Conservation (phyloP, 1,140 invertebrate genomes). For the Ylistrum balloti region DNA sequence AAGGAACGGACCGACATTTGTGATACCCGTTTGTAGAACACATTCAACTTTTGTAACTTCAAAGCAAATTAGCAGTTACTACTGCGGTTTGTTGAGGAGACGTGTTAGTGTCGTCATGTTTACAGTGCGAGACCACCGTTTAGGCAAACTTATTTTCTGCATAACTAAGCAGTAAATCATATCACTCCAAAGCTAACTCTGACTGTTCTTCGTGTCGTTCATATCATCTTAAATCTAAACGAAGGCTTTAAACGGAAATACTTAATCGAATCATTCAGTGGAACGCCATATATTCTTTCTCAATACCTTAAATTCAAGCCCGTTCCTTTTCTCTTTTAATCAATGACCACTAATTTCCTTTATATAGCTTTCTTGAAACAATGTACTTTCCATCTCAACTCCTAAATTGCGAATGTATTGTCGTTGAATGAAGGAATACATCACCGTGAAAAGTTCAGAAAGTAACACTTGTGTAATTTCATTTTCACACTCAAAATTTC, state of each 20-base stretch:
- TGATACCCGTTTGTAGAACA: neutral
- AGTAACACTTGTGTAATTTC: no score
- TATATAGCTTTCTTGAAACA: no score
- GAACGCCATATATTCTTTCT: no score
- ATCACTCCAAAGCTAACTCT: neutral
- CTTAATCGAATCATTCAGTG: no score
- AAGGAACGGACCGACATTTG: neutral
- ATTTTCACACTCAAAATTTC: no score
- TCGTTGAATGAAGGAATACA: no score
- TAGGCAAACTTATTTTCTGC: conserved; percentile 1
- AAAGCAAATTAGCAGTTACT: conserved; percentile 4
- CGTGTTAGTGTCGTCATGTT: neutral
- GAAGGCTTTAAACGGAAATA: neutral
- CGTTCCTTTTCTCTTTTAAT: no score
- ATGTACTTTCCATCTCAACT: no score
- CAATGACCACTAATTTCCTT: no score
- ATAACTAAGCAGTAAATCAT: neutral
- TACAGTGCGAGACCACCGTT: neutral
- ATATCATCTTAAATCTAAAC: neutral
- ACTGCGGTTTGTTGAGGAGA: neutral
- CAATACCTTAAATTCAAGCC: no score
- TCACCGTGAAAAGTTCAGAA: no score
- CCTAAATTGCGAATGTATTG: no score
- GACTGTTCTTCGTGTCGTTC: neutral
- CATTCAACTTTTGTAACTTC: conserved; percentile 5